Conservation (phyloP, 2,888 invertebrate species). For the Thera obeliscata region DNA sequence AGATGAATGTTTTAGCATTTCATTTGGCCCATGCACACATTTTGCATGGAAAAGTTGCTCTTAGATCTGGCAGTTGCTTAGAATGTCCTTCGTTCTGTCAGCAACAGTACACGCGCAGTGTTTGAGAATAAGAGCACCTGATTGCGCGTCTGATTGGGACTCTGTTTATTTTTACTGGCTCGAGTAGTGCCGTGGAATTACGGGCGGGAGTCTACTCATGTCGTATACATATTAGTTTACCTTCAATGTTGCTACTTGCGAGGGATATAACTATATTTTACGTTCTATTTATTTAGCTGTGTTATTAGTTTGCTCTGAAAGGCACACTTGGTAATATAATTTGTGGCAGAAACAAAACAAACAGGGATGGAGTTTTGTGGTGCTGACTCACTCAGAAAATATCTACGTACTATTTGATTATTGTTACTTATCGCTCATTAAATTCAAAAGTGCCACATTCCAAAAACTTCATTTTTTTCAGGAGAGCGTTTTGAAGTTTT, state of each 20-base stretch:
- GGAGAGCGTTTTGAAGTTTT: too few relatives aligned
- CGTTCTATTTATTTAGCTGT: slow-evolving; percentile 50
- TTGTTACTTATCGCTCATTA: too few relatives aligned
- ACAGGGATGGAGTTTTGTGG: slow-evolving; percentile 1
- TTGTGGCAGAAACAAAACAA: slow-evolving; percentile 11
- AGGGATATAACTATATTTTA: slow-evolving; percentile 30
- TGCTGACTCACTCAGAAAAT: neutral
- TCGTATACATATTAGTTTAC: slow-evolving; percentile 46
- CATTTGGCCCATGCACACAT: too few relatives aligned
- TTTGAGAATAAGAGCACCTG: slow-evolving; percentile 76
- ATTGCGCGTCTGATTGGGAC: slow-evolving; percentile 75
- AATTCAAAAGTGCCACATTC: too few relatives aligned
- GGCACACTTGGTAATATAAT: slow-evolving; percentile 17
- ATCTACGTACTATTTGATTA: neutral
- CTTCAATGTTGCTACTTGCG: slow-evolving; percentile 42
- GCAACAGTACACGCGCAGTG: slow-evolving; percentile 31
- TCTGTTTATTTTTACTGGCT: slow-evolving; percentile 69
- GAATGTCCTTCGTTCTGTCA: neutral
- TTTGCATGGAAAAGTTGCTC: too few relatives aligned
- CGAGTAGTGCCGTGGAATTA: slow-evolving; percentile 53
- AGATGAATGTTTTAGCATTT: too few relatives aligned
- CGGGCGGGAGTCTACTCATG: slow-evolving; percentile 26
- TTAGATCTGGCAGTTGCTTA: neutral
- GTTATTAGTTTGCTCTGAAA: slow-evolving; percentile 18
- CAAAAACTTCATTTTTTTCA: too few relatives aligned